phyloP scores from a whole-genome alignment of 1,140 invertebrate genomes.

The Nebria ingens region DNA sequence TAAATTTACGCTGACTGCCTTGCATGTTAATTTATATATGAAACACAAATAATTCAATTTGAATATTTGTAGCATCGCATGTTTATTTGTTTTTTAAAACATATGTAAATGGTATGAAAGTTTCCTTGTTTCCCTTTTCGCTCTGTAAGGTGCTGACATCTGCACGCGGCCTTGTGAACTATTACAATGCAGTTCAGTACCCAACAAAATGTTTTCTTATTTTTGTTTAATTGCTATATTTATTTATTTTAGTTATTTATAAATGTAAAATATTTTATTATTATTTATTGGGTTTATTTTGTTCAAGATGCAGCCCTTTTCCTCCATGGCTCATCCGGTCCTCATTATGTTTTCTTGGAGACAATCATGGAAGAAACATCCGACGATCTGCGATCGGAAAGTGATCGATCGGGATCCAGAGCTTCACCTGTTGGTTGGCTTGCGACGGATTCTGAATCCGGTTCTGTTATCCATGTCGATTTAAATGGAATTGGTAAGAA shows the following conservation, averaged over 20 bases:
- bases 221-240: neutral
- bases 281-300: constrained; percentile 11
- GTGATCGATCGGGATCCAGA: constrained; percentile 41
- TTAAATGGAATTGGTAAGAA: constrained; percentile 33
- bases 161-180: neutral
- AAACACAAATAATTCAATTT: too few species aligned
- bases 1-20: too few species aligned
- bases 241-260: neutral
- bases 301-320: constrained; percentile 41
- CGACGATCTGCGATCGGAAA: constrained; percentile 62
- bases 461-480: constrained; percentile 39
- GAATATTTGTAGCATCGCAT: too few species aligned
- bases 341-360: constrained; percentile 51
- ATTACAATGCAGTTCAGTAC: neutral
- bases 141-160: neutral
- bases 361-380: constrained; percentile 69
- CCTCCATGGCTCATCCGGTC: constrained; percentile 25
- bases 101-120: neutral
- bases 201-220: too few species aligned
- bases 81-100: too few species aligned
- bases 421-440: constrained; percentile 40
- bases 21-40: too few species aligned
- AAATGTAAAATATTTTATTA: too few species aligned
- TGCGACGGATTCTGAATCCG: constrained; percentile 52
- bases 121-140: neutral